Evolutionary conservation across 1,140 invertebrate genomes (phyloP).

Genomic region (Ephestia elutella): DNA sequence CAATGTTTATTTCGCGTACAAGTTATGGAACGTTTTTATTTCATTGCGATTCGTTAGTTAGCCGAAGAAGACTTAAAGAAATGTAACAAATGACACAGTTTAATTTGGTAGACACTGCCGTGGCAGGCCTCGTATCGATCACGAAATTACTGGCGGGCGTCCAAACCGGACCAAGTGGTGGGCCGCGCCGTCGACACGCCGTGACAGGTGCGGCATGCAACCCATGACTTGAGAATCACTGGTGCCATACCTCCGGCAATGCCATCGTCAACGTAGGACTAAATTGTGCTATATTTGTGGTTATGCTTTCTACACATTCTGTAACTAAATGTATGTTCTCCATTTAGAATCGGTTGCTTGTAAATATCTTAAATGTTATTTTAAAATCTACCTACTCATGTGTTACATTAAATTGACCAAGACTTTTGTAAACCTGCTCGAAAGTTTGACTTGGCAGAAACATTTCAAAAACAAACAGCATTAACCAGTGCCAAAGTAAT

Average conservation of each 20-base stretch:
- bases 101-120: constrained; percentile 70
- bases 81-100: constrained; percentile 70
- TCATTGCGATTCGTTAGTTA: constrained; percentile 9
- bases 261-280: background rate
- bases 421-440: background rate
- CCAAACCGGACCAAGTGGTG: constrained; percentile 63
- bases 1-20: background rate
- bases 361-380: background rate
- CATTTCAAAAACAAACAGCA: constrained; percentile 27
- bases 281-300: no score
- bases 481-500: constrained; percentile 39
- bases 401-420: background rate
- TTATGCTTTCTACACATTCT: no score
- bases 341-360: background rate
- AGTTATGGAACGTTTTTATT: background rate
- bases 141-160: constrained; percentile 55
- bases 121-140: constrained; percentile 64
- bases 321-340: no score
- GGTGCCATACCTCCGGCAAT: constrained; percentile 31
- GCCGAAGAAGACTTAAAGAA: constrained; percentile 57
- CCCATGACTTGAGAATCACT: constrained; percentile 52
- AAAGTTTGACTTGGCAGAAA: constrained; percentile 29
- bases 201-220: constrained; percentile 67
- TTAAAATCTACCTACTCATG: background rate
- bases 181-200: constrained; percentile 54